Evolutionary conservation across 2,888 invertebrate genomes (phyloP).

Genomic region (Drosophila barbarae): DNA sequence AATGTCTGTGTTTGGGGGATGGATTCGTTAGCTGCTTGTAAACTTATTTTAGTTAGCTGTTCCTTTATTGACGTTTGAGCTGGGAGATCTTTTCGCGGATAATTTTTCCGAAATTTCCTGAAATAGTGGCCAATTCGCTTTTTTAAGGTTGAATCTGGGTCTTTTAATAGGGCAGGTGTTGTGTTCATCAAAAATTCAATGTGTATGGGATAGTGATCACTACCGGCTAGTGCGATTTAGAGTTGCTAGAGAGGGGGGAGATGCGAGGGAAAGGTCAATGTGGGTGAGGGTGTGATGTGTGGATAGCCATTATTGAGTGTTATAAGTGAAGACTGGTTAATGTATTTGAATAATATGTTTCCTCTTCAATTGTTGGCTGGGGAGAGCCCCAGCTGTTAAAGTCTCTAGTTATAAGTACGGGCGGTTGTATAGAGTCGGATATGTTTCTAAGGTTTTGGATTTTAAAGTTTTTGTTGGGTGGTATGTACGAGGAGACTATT

Average conservation of each 20-base stretch:
- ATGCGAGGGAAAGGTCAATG: background rate
- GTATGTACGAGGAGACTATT: too few relatives aligned
- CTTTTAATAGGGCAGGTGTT: background rate
- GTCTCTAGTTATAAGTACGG: constrained; percentile 6
- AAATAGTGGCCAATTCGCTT: constrained; percentile 1
- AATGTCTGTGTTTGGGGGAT: background rate
- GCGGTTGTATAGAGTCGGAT: background rate
- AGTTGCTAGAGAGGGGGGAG: background rate
- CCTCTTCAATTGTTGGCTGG: constrained; percentile 6
- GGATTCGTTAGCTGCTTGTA: constrained; percentile 12
- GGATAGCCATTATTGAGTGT: constrained; percentile 20
- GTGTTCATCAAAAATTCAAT: background rate
- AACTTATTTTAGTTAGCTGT: background rate
- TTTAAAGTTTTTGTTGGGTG: too few relatives aligned
- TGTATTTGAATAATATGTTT: constrained; percentile 12
- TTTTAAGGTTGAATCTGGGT: constrained; percentile 8
- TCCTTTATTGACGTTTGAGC: constrained; percentile 20
- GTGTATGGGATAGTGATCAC: background rate
- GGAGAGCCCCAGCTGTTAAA: constrained; percentile 5
- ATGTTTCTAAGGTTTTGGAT: too few relatives aligned
- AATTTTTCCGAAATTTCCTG: constrained; percentile 1
- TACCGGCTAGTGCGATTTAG: background rate
- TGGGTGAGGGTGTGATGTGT: background rate
- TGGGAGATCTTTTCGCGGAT: background rate
- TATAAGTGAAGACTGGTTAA: constrained; percentile 4